Conservation (phyloP, 2,888 invertebrate genomes). For the Erebia palarica region DNA sequence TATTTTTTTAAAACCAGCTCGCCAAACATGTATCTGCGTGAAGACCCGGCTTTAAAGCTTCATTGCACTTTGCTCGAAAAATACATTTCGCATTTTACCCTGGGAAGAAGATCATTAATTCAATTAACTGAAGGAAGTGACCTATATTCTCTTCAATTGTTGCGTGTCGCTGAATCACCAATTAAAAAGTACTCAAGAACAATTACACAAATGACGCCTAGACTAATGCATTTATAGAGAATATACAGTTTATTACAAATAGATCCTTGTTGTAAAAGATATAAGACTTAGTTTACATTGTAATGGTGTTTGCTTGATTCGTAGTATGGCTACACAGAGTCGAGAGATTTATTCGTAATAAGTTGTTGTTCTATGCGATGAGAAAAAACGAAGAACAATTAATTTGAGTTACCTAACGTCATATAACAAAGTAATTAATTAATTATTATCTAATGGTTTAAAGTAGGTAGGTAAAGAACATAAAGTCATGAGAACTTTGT, state of each 20-base stretch:
- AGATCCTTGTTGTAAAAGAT: not conserved
- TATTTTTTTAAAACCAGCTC: not conserved
- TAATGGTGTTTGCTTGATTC: not conserved
- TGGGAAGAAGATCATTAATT: constrained; percentile 44
- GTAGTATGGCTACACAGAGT: not conserved
- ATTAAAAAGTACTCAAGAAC: constrained; percentile 71
- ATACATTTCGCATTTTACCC: constrained; percentile 27
- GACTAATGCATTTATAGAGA: constrained; percentile 30
- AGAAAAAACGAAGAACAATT: constrained; percentile 13
- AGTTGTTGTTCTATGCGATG: not conserved
- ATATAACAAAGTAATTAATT: not conserved
- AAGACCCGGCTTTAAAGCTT: not conserved
- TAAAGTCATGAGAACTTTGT: too few relatives aligned
- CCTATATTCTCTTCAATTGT: constrained; percentile 62
- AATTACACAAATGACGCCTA: constrained; percentile 44
- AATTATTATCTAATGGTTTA: not conserved
- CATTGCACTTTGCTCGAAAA: constrained; percentile 16
- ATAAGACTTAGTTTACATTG: constrained; percentile 11
- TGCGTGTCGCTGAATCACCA: constrained; percentile 64
- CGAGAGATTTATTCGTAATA: constrained; percentile 2
- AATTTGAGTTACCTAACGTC: constrained; percentile 16
- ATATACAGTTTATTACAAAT: constrained; percentile 21
- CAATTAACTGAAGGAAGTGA: constrained; percentile 52
- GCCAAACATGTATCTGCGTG: not conserved
- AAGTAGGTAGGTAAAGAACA: too few relatives aligned